Evolutionary conservation across 2,797 vertebrate genomes (phyloP).

Genomic region (Chiroxiphia lanceolata): DNA sequence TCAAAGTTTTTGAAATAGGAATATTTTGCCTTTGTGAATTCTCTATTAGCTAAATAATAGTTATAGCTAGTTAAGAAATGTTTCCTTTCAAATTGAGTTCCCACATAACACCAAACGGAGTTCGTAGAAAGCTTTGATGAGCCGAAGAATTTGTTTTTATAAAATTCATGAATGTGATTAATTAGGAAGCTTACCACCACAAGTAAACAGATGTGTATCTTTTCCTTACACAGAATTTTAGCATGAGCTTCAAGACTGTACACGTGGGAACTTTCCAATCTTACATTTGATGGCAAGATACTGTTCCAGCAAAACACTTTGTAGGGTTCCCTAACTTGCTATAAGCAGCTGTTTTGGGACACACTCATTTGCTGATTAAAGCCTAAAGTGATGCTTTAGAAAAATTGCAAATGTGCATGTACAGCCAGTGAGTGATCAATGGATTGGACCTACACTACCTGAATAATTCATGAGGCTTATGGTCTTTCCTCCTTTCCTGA

Average conservation of each 20-base stretch:
- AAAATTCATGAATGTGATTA: slow-evolving; percentile 60
- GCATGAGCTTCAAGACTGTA: neutral
- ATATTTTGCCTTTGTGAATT: slow-evolving; percentile 44
- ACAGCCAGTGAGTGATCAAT: neutral
- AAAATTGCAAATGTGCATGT: slow-evolving; percentile 14
- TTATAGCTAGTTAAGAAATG: slow-evolving; percentile 40
- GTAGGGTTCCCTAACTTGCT: neutral
- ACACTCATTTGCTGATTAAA: slow-evolving; percentile 30
- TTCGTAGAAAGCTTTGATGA: slow-evolving; percentile 62
- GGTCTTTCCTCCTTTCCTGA: neutral
- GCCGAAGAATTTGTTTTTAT: slow-evolving; percentile 59
- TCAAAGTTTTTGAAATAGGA: neutral
- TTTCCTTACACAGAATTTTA: neutral
- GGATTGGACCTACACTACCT: neutral
- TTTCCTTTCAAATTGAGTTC: slow-evolving; percentile 44
- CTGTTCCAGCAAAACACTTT: neutral
- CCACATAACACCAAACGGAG: neutral
- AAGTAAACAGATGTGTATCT: slow-evolving; percentile 43
- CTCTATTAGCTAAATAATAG: slow-evolving; percentile 27
- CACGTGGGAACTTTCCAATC: neutral
- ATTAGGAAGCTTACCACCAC: slow-evolving; percentile 16
- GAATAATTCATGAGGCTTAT: slow-evolving; percentile 46
- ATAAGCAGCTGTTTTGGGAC: slow-evolving; percentile 8
- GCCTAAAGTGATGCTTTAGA: neutral
- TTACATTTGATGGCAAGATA: neutral